These are phyloP conservation scores for Corythornis leucogaster DNA, from an alignment of 2,797 vertebrate species.

Conservation along the genomic window DNA sequence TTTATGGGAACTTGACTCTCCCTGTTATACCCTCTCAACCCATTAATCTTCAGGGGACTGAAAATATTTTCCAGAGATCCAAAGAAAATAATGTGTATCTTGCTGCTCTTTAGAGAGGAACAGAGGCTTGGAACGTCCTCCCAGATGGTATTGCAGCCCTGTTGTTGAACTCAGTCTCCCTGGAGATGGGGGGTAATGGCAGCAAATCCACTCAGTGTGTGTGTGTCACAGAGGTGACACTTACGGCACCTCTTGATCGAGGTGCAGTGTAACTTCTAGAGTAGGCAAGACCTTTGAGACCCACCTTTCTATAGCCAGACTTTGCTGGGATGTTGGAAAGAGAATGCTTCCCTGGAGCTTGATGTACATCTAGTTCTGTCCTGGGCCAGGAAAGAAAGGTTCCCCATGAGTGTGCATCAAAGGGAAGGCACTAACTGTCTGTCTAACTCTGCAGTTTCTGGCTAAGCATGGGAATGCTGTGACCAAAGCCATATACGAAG, in stretches of 20 bases:
- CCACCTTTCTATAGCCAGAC: not conserved
- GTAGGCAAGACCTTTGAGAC: not conserved
- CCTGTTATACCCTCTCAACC: rapidly evolving
- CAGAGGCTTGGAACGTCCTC: not conserved
- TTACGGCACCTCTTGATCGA: not conserved
- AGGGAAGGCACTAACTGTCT: constrained; percentile 14
- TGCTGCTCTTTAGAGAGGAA: not conserved
- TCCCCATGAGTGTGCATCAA: not conserved
- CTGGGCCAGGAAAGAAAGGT: not conserved
- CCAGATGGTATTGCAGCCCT: not conserved
- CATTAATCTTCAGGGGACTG: not conserved
- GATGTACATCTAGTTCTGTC: not conserved
- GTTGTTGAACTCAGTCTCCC: not conserved
- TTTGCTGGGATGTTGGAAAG: not conserved
- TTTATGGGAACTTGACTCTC: not conserved
- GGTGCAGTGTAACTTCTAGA: not conserved
- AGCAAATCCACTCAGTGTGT: not conserved
- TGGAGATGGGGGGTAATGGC: not conserved
- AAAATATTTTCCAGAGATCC: not conserved
- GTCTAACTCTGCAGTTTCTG: constrained; percentile 83
- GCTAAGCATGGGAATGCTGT: constrained; percentile 83
- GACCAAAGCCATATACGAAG: constrained; percentile 85
- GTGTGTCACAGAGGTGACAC: not conserved
- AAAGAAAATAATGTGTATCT: not conserved
- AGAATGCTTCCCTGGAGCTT: not conserved